Conservation (phyloP, 23 tunicate species). For the Styela plicata region DNA sequence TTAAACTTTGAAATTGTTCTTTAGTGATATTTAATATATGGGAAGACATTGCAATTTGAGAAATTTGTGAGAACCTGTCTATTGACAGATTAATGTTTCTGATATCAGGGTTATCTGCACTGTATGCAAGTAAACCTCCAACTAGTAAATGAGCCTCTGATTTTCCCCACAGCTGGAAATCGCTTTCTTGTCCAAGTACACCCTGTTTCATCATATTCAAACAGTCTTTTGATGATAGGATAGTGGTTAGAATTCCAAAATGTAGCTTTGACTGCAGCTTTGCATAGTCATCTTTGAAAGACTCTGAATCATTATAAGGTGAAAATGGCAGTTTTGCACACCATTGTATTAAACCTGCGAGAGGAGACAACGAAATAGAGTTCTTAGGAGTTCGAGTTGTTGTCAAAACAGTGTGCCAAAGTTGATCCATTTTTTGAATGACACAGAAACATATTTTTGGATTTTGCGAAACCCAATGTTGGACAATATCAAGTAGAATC, state of each 20-base stretch:
- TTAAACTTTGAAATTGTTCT: conserved; percentile 83
- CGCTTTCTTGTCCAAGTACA: conserved; percentile 31
- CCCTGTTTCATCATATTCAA: conserved; percentile 6
- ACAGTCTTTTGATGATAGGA: conserved; percentile 48
- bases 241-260: conserved; percentile 54
- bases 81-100: conserved; percentile 31
- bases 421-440: conserved; percentile 59
- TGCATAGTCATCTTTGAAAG: conserved; percentile 17
- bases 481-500: conserved; percentile 60
- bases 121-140: conserved; percentile 56
- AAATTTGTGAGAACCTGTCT: conserved; percentile 71
- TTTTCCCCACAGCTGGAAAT: conserved; percentile 74
- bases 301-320: conserved; percentile 5
- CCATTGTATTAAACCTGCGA: conserved; percentile 75
- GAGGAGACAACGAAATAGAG: conserved; percentile 63
- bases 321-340: conserved; percentile 72
- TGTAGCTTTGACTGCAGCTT: conserved; percentile 64
- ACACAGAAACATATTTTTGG: conserved; percentile 59
- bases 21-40: conserved; percentile 55
- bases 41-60: conserved; percentile 61
- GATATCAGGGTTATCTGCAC: conserved; percentile 5
- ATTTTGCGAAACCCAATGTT: conserved; percentile 56
- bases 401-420: conserved; percentile 83
- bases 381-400: conserved; percentile 65
- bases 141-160: conserved; percentile 60